These are phyloP conservation scores for Tigriopus californicus DNA, from an alignment of 2,888 invertebrate genomes.

Conservation along the genomic window DNA sequence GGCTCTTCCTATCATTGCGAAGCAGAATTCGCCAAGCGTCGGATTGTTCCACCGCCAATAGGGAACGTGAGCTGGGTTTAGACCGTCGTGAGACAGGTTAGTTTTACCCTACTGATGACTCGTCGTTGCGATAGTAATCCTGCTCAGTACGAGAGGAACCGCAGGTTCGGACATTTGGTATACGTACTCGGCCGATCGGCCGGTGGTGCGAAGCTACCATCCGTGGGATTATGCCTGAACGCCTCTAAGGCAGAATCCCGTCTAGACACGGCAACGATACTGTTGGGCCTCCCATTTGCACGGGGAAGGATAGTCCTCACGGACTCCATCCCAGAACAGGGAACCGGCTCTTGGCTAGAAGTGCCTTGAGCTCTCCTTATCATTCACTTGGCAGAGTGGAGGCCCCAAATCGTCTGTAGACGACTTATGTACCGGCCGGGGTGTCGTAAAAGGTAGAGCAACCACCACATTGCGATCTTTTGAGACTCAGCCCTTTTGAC, in stretches of 20 bases:
- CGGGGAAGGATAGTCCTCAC: constrained; percentile 29
- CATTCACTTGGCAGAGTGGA: constrained; percentile 25
- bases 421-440: constrained; percentile 40
- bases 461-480: constrained; percentile 40
- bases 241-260: constrained; percentile 38
- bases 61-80: constrained; percentile 46
- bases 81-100: constrained; percentile 44
- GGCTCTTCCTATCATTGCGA: constrained; percentile 54
- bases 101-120: constrained; percentile 40
- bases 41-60: constrained; percentile 49
- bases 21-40: constrained; percentile 49
- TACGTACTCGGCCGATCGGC: constrained; percentile 41
- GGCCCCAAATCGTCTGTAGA: constrained; percentile 39
- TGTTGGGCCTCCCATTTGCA: constrained; percentile 17
- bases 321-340: constrained; percentile 12
- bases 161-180: constrained; percentile 42
- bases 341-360: neutral
- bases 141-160: constrained; percentile 39
- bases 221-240: constrained; percentile 40
- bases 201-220: constrained; percentile 46
- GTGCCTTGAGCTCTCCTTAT: constrained; percentile 5
- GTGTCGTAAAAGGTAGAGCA: constrained; percentile 41
- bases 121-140: constrained; percentile 36
- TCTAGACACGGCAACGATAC: constrained; percentile 33
- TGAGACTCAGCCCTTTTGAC: constrained; percentile 36